Base-by-base conservation (phyloP, 2,888 invertebrate genomes). In the Octodonta nipae region DNA sequence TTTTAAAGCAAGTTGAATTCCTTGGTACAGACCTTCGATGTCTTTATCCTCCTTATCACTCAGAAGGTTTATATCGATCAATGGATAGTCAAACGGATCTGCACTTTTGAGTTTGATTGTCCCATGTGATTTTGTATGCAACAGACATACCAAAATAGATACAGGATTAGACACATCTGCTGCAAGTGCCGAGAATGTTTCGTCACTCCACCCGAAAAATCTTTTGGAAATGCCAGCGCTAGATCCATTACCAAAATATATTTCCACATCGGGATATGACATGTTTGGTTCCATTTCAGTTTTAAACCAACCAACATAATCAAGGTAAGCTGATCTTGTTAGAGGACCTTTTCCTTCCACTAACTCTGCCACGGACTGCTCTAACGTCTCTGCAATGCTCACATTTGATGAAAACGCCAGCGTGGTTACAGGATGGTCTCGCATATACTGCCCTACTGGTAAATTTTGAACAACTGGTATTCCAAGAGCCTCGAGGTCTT, bases 391-490 rank as follows among this genome's bases (percentile, higher is more conserved):
- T 3, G 5, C 13, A 1, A 28, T 58, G 3, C 70, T 68, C 31
- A 72, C 68, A 48, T 80, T 78, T 2, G 78, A 69, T 29, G 74
- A 61, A 50, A 82, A 83, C 0, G 73, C 73, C 33, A 81, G 61
- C 3, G 75, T 78, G 2, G 73, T 71, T 38, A 78, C 69, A 1
- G 75, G 75, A 47, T 83, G 83, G 54, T 84, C 84, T 54, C 80
- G 80, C 0, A 84, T 65, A 55, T 81, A 81, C 46, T 71, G 69
- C 3, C 85, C 85, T 0, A 85, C 84, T 0, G 73, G 75, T 2
- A 81, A 64, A 50, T 84, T 69, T 40, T 71, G 65, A 26, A 80
- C 49, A 3, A 75, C 66, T 0, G 65, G 53, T 30, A 84, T 77
- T 1, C 66, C 66, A 5, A 73, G 49, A 14, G 71, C 61, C 3